Conservation (phyloP, 2,113 vertebrate species). For the Mastomys coucha region DNA sequence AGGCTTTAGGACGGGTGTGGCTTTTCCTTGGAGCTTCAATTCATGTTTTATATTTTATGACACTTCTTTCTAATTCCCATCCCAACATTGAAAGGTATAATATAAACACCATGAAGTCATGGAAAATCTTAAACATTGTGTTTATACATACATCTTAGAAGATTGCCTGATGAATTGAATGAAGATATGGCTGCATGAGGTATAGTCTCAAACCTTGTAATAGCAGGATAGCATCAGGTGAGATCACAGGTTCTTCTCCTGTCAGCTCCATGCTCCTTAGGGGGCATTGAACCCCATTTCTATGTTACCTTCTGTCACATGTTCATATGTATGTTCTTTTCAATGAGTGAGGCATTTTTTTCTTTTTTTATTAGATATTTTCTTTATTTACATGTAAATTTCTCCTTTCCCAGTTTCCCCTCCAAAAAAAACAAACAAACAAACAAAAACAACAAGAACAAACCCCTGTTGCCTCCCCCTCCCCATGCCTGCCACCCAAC, state of each 20-base stretch:
- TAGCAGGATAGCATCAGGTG: background rate
- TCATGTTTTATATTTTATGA: background rate
- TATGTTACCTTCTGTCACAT: background rate
- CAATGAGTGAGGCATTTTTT: conserved; percentile 16
- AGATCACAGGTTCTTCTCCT: background rate
- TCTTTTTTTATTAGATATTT: too few relatives aligned
- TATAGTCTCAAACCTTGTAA: background rate
- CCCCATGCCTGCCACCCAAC: too few relatives aligned
- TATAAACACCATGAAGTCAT: background rate
- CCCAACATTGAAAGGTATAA: background rate
- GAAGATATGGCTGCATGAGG: background rate
- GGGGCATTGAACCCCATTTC: background rate
- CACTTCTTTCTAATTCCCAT: background rate
- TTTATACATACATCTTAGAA: background rate
- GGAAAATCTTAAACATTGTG: background rate
- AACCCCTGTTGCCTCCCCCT: too few relatives aligned
- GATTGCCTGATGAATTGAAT: background rate
- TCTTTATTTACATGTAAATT: too few relatives aligned
- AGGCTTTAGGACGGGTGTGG: background rate
- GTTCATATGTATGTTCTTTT: background rate
- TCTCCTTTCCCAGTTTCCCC: too few relatives aligned
- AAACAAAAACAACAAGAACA: too few relatives aligned
- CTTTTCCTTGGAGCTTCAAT: background rate
- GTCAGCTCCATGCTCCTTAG: background rate
- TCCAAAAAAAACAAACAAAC: too few relatives aligned